Evolutionary conservation across 2,113 vertebrate genomes (phyloP).

Genomic region (Paratilapia polleni): DNA sequence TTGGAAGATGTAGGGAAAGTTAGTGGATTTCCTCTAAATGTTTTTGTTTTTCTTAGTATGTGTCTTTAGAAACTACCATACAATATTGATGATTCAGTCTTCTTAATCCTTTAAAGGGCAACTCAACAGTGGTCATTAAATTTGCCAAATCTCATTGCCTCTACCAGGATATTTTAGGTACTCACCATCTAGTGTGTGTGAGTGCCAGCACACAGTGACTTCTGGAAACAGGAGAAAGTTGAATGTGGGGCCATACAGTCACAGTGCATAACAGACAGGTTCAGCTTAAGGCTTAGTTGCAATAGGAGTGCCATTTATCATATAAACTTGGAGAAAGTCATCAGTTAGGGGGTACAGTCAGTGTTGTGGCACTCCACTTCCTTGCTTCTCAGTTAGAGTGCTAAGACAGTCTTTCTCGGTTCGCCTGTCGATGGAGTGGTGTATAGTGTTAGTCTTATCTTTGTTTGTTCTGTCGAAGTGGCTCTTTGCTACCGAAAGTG

Average conservation of each 20-base stretch:
- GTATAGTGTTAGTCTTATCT: background rate
- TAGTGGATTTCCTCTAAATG: background rate
- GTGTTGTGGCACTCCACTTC: slow-evolving; percentile 5
- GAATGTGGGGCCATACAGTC: slow-evolving; percentile 13
- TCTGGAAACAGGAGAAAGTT: slow-evolving; percentile 3
- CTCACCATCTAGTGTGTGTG: background rate
- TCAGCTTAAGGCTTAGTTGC: slow-evolving; percentile 20
- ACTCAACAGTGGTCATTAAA: background rate
- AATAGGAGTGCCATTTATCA: slow-evolving; percentile 5
- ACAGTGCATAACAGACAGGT: slow-evolving; percentile 27
- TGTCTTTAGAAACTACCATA: background rate
- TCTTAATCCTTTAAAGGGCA: background rate
- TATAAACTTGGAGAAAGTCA: slow-evolving; percentile 22
- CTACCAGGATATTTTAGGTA: background rate
- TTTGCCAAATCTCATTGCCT: slow-evolving; percentile 1
- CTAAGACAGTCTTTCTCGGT: background rate
- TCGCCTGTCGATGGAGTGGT: background rate
- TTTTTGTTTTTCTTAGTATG: background rate
- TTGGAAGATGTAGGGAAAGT: background rate
- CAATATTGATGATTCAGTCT: background rate
- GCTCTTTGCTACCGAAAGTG: background rate
- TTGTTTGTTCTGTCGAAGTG: background rate
- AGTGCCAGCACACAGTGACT: background rate
- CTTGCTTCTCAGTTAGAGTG: background rate
- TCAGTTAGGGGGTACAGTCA: background rate